Conservation (phyloP, 2,113 vertebrate species). For the Platysternon megacephalum region DNA sequence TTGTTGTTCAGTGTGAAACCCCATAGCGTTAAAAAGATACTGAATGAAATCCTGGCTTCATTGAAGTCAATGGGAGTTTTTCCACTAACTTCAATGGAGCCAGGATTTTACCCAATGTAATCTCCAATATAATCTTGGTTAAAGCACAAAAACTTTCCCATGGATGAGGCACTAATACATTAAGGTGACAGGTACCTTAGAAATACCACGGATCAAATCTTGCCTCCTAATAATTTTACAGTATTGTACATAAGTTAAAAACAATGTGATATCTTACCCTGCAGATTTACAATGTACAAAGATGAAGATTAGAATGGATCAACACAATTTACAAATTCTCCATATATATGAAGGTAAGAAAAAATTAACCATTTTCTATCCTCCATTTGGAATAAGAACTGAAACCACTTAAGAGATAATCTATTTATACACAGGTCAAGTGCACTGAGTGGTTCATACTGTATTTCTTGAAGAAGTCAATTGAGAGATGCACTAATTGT, state of each 20-base stretch:
- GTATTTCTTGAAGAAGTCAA: background rate
- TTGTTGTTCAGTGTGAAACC: too few relatives aligned
- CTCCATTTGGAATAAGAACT: background rate
- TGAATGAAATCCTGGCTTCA: background rate
- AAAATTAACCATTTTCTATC: background rate
- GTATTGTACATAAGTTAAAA: background rate
- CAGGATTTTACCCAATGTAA: background rate
- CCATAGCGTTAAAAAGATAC: too few relatives aligned
- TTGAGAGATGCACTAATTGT: background rate
- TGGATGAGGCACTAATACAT: background rate
- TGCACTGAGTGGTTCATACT: background rate
- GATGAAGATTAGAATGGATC: background rate
- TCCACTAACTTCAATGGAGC: too few relatives aligned
- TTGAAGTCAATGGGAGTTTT: background rate
- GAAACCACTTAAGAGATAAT: background rate
- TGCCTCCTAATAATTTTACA: background rate
- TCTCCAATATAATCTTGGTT: background rate
- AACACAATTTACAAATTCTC: background rate
- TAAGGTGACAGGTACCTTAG: background rate
- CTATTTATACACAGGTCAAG: background rate
- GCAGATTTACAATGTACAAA: background rate
- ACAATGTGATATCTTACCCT: background rate
- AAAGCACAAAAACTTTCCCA: background rate
- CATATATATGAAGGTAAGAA: background rate
- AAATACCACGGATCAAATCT: background rate